These are phyloP conservation scores for Salvelinus alpinus DNA, from an alignment of 2,113 vertebrate genomes.

Conservation along the genomic window DNA sequence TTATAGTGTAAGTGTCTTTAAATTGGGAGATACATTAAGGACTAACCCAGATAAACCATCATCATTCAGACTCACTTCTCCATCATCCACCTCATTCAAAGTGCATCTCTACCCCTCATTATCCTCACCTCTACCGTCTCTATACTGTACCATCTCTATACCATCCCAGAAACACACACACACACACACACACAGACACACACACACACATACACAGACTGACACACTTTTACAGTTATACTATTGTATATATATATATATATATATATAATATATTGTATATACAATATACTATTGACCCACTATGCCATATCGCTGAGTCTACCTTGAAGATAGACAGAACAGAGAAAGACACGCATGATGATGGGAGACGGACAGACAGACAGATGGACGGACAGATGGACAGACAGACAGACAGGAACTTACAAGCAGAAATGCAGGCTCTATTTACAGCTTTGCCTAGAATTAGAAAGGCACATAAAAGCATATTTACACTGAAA, in stretches of 20 bases:
- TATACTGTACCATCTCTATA: slow-evolving; percentile 54
- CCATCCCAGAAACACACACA: neutral
- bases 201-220: neutral
- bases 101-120: slow-evolving; percentile 33
- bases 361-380: neutral
- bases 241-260: too few relatives aligned
- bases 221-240: slow-evolving; percentile 6
- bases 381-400: neutral
- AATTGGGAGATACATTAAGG: slow-evolving; percentile 61
- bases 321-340: too few relatives aligned
- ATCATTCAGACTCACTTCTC: slow-evolving; percentile 43
- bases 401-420: neutral
- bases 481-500: neutral
- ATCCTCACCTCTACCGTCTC: slow-evolving; percentile 54
- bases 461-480: neutral
- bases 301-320: too few relatives aligned
- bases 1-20: slow-evolving; percentile 47
- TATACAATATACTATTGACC: too few relatives aligned
- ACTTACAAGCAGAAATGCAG: too few relatives aligned
- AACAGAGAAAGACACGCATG: too few relatives aligned
- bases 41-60: slow-evolving; percentile 55
- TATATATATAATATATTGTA: too few relatives aligned
- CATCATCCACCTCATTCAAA: slow-evolving; percentile 51
- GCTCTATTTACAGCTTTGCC: too few relatives aligned
- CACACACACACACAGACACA: slow-evolving; percentile 8